Evolutionary conservation across 1,140 invertebrate species (phyloP), one percentile per base, ranked within the genome.

Genomic region (Zaprionus davidi): DNA sequence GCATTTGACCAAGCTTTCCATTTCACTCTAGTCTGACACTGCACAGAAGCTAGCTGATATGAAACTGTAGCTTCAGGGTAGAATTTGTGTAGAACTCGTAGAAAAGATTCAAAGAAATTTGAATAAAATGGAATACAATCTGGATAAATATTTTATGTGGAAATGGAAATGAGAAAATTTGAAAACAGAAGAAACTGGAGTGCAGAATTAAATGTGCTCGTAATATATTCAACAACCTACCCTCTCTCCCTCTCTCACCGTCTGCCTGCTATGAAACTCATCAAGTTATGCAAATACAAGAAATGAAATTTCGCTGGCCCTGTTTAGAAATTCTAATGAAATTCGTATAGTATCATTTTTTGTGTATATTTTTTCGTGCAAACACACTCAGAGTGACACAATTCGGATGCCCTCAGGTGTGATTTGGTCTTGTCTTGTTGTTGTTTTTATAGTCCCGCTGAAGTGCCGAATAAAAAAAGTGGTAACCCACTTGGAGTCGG

Each of bases 341-440:
- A 76, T 72, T 24, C 20, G 46, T 51, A 51, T 51, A 51, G 20
- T 24, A 51, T 51, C 5, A 53, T 20, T 38, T 60, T 17, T 24
- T 36, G 7, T 34, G 6, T 9, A 5, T 28, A 26, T 46, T 49
- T 24, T 34, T 17, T 57, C 1, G 20, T 20, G 20, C 55, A 60
- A 56, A 56, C 85, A 79, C 84, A 79, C 85, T 82, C 72, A 85
- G 64, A 85, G 81, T 72, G 81, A 79, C 85, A 88, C 85, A 81
- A 88, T 90, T 88, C 55, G 63, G 59, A 90, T 85, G 85, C 85
- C 85, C 85, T 90, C 66, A 85, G 85, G 85, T 90, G 81, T 90
- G 53, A 71, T 79, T 76, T 44, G 73, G 26, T 51, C 65, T 69
- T 68, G 53, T 56, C 49, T 70, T 70, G 24, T 66, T 60, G 41